phyloP scores from a whole-genome alignment of 37 sponge, comb jelly and placozoan genomes.

The Hormiphora californensis region DNA sequence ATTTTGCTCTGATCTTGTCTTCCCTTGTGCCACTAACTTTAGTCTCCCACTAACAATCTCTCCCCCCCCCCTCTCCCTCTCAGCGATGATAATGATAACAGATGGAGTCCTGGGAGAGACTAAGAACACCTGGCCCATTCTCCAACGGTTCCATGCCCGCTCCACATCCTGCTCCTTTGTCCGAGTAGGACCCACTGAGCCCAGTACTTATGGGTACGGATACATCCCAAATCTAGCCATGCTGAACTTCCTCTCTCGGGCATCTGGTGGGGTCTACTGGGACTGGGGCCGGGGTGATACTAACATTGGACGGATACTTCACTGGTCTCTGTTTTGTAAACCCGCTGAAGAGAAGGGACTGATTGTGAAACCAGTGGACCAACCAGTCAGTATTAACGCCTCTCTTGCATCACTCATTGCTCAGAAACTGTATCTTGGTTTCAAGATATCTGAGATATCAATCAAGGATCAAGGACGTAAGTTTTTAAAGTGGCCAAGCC shows the following conservation, averaged over 20 bases:
- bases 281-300: not conserved
- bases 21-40: too few relatives aligned
- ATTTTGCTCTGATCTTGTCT: too few relatives aligned
- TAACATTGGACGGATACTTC: not conserved
- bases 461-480: conserved; percentile 14
- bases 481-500: not conserved
- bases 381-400: not conserved
- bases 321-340: conserved; percentile 10
- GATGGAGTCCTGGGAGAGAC: conserved; percentile 48
- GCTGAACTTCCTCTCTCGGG: conserved; percentile 2
- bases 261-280: conserved; percentile 37
- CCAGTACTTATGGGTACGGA: conserved; percentile 19
- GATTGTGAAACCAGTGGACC: not conserved
- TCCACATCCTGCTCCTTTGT: conserved; percentile 41
- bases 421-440: not conserved
- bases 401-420: not conserved
- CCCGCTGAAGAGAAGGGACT: conserved; percentile 17
- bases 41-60: too few relatives aligned
- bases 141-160: not conserved
- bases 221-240: conserved; percentile 43
- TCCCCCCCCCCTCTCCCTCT: too few relatives aligned
- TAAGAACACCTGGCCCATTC: conserved; percentile 9
- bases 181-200: conserved; percentile 6
- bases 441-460: conserved; percentile 21
- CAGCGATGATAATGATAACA: conserved; percentile 50